Percentiles rank a stretch among this genome's conserved stretches.
Conservation (phyloP, 1,140 invertebrate genomes). For the Aphis gossypii region DNA sequence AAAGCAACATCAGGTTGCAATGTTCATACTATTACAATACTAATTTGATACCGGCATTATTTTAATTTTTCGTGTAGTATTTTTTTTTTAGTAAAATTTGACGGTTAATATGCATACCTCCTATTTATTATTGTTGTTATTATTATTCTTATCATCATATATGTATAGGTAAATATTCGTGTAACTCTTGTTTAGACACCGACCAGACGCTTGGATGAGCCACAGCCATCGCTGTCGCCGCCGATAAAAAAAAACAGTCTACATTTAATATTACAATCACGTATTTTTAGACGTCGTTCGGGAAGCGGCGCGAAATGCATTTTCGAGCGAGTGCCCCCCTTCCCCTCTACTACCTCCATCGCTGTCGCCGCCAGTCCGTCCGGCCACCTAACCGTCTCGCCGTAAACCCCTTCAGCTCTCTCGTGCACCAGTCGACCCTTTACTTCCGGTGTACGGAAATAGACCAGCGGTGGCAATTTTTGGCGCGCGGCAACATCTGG, state of each 20-base stretch:
- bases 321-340: background rate
- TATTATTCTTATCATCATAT: too few relatives aligned
- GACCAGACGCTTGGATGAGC: background rate
- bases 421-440: background rate
- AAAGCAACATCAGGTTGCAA: background rate
- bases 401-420: background rate
- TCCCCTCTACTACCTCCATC: background rate
- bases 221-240: background rate
- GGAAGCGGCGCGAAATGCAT: conserved; percentile 47
- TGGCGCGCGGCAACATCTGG: conserved; percentile 54
- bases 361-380: background rate
- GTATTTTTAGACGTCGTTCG: conserved; percentile 46
- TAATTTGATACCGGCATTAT: background rate
- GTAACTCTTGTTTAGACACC: background rate
- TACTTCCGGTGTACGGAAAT: conserved; percentile 53
- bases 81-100: background rate
- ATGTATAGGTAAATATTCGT: background rate
- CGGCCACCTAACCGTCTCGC: background rate
- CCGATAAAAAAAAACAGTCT: conserved; percentile 24
- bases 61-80: background rate
- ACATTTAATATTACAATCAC: conserved; percentile 21
- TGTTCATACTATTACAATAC: background rate
- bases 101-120: background rate
- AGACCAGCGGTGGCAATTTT: conserved; percentile 50
- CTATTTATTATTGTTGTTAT: background rate